phyloP scores from a whole-genome alignment of 2,888 invertebrate species.

The Hirtodrosophila confusa region DNA sequence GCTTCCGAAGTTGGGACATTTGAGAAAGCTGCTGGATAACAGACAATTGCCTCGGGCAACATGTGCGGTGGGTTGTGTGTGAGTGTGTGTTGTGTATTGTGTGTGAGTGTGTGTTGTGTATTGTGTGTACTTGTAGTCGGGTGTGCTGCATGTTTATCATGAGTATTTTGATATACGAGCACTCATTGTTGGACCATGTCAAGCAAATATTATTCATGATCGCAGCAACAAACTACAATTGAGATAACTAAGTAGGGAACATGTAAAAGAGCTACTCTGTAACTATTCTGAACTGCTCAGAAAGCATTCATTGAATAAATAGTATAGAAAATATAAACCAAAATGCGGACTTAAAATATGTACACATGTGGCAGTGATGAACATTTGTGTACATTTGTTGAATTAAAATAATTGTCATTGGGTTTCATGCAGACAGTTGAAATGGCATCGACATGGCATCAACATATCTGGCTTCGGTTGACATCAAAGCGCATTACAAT shows the following conservation, averaged over 20 bases:
- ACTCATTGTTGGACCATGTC: constrained; percentile 18
- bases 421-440: no score
- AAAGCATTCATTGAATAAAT: no score
- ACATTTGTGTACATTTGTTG: no score
- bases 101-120: background rate
- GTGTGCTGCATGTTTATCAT: constrained; percentile 24
- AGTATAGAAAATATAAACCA: no score
- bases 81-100: background rate
- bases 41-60: constrained; percentile 35
- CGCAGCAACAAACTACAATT: constrained; percentile 6
- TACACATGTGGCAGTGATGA: no score
- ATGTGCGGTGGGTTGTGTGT: constrained; percentile 4
- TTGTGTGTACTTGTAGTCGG: constrained; percentile 1
- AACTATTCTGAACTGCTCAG: no score
- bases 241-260: no score
- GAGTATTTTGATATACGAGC: constrained; percentile 29
- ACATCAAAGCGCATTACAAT: constrained; percentile 23
- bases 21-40: constrained; percentile 61
- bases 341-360: no score
- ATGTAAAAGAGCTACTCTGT: no score
- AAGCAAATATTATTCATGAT: constrained; percentile 25
- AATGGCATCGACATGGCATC: background rate
- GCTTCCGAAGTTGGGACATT: constrained; percentile 43
- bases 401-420: no score
- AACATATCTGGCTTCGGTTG: no score